phyloP scores from a whole-genome alignment of 2,797 vertebrate species.

The Naso thynnoides region DNA sequence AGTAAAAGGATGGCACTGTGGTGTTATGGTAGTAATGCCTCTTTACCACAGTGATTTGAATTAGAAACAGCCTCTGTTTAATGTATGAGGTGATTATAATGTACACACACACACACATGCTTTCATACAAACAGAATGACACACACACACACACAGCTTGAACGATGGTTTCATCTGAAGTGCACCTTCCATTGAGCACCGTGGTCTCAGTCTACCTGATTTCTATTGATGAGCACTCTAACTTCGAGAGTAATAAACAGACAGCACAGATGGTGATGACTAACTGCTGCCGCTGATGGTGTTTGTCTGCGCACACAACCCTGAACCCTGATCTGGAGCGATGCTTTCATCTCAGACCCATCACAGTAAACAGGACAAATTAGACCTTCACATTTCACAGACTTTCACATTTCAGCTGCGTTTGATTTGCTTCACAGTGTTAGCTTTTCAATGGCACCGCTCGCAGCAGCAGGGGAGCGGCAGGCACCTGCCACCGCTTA shows the following conservation, averaged over 20 bases:
- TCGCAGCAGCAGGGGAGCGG: conserved; percentile 3
- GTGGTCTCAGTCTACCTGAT: conserved; percentile 45
- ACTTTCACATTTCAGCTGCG: conserved; percentile 41
- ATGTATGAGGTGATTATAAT: conserved; percentile 9
- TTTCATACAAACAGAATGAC: not conserved
- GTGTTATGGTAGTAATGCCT: not conserved
- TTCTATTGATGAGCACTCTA: conserved; percentile 46
- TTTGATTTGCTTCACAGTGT: conserved; percentile 43
- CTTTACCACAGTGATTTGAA: not conserved
- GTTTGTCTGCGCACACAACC: conserved; percentile 11
- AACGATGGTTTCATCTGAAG: conserved; percentile 19
- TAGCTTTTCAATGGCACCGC: conserved; percentile 9
- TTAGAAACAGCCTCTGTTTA: conserved; percentile 6
- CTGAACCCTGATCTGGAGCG: conserved; percentile 17
- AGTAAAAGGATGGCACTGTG: not conserved
- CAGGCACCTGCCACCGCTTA: conserved; percentile 40
- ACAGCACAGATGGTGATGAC: conserved; percentile 52
- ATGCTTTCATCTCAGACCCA: conserved; percentile 46
- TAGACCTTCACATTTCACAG: conserved; percentile 51
- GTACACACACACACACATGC: not conserved
- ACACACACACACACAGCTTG: conserved; percentile 2
- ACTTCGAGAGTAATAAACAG: conserved; percentile 37
- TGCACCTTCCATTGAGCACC: conserved; percentile 30
- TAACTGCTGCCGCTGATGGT: conserved; percentile 23
- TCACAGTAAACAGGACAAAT: conserved; percentile 56